Conservation (phyloP, 2,888 invertebrate genomes). For the Didymodactylos carnosus region DNA sequence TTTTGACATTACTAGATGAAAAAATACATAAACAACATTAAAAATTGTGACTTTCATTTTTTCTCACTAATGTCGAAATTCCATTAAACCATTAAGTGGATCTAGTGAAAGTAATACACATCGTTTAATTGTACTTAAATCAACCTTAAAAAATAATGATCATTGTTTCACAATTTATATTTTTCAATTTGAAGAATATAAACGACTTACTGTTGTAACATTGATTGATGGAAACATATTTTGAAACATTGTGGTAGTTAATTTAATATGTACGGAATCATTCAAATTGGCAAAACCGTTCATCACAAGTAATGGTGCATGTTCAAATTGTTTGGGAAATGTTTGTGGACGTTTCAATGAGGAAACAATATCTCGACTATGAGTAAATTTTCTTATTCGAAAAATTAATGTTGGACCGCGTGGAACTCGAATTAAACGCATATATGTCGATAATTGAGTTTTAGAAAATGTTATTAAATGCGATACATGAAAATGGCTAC, state of each 20-base stretch:
- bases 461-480: constrained; percentile 74
- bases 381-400: constrained; percentile 39
- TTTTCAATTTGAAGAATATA: not conserved
- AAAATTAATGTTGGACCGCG: constrained; percentile 80
- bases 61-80: constrained; percentile 65
- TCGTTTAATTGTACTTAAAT: constrained; percentile 33
- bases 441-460: constrained; percentile 55
- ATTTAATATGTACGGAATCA: constrained; percentile 24
- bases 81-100: constrained; percentile 57
- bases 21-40: not conserved
- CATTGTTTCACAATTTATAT: not conserved
- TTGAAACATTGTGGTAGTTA: constrained; percentile 86
- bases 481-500: constrained; percentile 71
- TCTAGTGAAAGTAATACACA: constrained; percentile 79
- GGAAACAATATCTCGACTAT: constrained; percentile 40
- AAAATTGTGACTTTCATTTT: not conserved
- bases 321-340: constrained; percentile 48
- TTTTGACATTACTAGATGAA: constrained; percentile 51
- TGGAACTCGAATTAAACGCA: constrained; percentile 64
- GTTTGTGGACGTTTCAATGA: constrained; percentile 53
- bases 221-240: constrained; percentile 96
- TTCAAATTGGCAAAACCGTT: constrained; percentile 39
- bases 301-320: constrained; percentile 64
- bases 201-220: constrained; percentile 52
- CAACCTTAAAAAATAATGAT: not conserved